Conservation (phyloP, 2,113 vertebrate species). For the Tragelaphus scriptus region DNA sequence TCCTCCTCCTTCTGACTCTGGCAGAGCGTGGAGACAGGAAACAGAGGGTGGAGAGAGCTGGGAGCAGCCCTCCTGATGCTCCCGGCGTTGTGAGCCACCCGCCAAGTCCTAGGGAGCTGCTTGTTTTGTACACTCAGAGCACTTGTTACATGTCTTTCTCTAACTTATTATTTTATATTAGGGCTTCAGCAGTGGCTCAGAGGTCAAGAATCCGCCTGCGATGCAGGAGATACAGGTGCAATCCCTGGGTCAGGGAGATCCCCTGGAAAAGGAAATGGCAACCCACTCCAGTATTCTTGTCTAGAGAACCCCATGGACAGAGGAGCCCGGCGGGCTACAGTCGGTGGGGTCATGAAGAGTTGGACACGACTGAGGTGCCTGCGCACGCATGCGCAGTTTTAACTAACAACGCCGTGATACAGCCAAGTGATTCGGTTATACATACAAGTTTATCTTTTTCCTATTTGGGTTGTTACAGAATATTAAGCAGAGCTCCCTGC, state of each 20-base stretch:
- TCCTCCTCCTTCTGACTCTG: not conserved
- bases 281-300: not conserved
- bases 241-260: not conserved
- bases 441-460: not conserved
- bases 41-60: not conserved
- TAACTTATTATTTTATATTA: not conserved
- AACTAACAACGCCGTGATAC: not conserved
- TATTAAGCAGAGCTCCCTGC: not conserved
- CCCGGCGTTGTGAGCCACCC: not conserved
- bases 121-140: not conserved
- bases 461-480: not conserved
- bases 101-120: not conserved
- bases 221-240: not conserved
- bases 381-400: rapidly evolving
- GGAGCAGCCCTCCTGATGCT: not conserved
- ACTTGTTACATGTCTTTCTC: no score
- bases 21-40: not conserved
- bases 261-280: not conserved
- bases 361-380: not conserved
- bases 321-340: no score
- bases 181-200: not conserved
- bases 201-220: not conserved
- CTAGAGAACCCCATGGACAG: not conserved
- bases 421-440: not conserved
- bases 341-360: no score